Percentiles rank a stretch among this genome's conserved stretches.
Conservation (phyloP, 2,888 invertebrate genomes). For the Nemoura dubitans region DNA sequence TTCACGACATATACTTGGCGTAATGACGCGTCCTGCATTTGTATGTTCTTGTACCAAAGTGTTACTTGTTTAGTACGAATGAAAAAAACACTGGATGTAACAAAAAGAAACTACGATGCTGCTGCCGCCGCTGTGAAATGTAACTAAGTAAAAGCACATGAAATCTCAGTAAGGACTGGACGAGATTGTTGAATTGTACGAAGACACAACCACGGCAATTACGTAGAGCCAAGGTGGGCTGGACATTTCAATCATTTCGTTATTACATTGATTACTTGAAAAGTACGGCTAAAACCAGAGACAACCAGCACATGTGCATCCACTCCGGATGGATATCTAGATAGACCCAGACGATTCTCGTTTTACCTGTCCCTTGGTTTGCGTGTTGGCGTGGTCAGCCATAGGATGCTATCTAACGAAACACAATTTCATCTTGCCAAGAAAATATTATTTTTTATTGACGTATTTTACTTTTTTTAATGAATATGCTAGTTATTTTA, state of each 20-base stretch:
- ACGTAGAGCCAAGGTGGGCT: neutral
- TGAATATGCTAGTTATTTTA: conserved; percentile 40
- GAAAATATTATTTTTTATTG: conserved; percentile 10
- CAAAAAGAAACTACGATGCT: neutral
- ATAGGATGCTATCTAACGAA: neutral
- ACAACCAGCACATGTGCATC: neutral
- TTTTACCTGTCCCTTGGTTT: neutral
- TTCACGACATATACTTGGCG: neutral
- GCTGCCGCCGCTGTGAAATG: too few species aligned
- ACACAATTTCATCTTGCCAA: conserved; percentile 3
- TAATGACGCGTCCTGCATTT: neutral
- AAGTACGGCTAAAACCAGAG: neutral
- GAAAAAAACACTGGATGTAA: neutral
- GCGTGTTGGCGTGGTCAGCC: too few species aligned
- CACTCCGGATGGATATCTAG: neutral
- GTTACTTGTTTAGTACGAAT: neutral
- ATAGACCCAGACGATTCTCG: neutral
- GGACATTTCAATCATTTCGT: conserved; percentile 7
- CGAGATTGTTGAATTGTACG: neutral
- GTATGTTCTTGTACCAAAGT: conserved; percentile 3
- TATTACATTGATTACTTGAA: neutral
- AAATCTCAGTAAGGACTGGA: neutral
- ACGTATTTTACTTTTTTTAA: conserved; percentile 20
- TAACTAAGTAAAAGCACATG: too few species aligned
- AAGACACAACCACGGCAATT: neutral